Evolutionary conservation across 2,888 invertebrate genomes (phyloP).

Genomic region (Erebia ligea): DNA sequence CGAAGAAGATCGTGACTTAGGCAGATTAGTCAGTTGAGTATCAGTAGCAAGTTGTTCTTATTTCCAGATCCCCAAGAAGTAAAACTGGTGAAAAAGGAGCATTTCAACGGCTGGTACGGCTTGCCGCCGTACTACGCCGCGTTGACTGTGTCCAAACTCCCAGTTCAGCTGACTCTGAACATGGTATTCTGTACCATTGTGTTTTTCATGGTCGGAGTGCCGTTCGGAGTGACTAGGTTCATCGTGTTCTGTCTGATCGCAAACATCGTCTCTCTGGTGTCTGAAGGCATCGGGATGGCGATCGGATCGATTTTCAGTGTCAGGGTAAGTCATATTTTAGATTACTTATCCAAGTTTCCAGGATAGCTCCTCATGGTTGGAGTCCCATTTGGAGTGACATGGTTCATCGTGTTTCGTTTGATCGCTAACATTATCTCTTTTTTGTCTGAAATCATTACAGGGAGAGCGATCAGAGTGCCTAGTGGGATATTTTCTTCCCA

Average conservation of each 20-base stretch:
- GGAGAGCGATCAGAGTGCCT: slow-evolving; percentile 86
- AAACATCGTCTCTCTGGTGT: slow-evolving; percentile 87
- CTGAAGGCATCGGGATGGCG: slow-evolving; percentile 90
- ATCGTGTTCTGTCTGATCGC: slow-evolving; percentile 86
- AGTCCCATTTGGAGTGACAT: slow-evolving; percentile 85
- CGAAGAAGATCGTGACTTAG: too few relatives aligned
- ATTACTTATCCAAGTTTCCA: slow-evolving; percentile 82
- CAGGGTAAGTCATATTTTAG: slow-evolving; percentile 73
- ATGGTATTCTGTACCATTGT: slow-evolving; percentile 83
- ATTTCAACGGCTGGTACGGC: slow-evolving; percentile 88
- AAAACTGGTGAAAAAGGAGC: slow-evolving; percentile 86
- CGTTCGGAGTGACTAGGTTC: slow-evolving; percentile 85
- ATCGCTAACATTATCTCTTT: slow-evolving; percentile 88
- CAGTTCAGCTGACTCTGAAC: slow-evolving; percentile 83
- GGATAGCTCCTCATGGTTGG: slow-evolving; percentile 85
- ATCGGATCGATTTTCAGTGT: slow-evolving; percentile 88
- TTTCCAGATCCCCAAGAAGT: slow-evolving; percentile 86
- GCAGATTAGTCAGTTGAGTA: neutral
- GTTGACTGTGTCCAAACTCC: slow-evolving; percentile 84
- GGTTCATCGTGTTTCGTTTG: slow-evolving; percentile 87
- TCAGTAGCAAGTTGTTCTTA: neutral
- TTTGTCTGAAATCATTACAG: slow-evolving; percentile 88
- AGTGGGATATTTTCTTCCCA: too few relatives aligned
- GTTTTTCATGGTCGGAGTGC: slow-evolving; percentile 88
- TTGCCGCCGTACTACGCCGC: slow-evolving; percentile 86